phyloP scores from a whole-genome alignment of 2,888 invertebrate species.

The Watsonalla cultraria region DNA sequence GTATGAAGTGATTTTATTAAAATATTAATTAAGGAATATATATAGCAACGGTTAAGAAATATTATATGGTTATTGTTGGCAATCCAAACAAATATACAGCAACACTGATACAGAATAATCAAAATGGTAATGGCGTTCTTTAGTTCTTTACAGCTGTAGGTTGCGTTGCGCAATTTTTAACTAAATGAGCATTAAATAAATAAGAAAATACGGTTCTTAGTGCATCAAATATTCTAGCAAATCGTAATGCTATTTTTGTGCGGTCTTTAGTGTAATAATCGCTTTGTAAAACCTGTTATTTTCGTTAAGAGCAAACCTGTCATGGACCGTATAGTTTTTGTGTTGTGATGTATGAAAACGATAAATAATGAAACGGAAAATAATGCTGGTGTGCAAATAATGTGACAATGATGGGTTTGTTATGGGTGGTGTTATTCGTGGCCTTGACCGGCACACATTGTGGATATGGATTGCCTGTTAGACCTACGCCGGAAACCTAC shows the following conservation, averaged over 20 bases:
- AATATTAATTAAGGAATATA: no score
- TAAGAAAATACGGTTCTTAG: slow-evolving; percentile 48
- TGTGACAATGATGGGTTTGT: slow-evolving; percentile 68
- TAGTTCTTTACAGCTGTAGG: slow-evolving; percentile 72
- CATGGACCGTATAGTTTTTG: slow-evolving; percentile 75
- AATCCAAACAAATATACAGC: slow-evolving; percentile 8
- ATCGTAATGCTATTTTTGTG: slow-evolving; percentile 46
- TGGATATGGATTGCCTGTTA: slow-evolving; percentile 65
- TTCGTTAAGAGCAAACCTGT: slow-evolving; percentile 55
- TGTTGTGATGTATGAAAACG: slow-evolving; percentile 70
- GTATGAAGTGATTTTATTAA: no score
- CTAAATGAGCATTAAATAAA: slow-evolving; percentile 69
- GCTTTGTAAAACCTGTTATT: slow-evolving; percentile 41
- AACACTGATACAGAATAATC: slow-evolving; percentile 64
- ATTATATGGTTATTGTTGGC: no score
- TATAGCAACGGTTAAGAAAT: no score
- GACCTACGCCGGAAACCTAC: slow-evolving; percentile 69
- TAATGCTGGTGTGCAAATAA: slow-evolving; percentile 70
- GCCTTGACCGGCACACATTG: slow-evolving; percentile 64
- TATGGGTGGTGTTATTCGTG: slow-evolving; percentile 73
- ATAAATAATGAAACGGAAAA: slow-evolving; percentile 74
- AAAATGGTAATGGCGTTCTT: slow-evolving; percentile 42
- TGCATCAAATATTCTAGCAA: slow-evolving; percentile 42
- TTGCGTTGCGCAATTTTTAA: slow-evolving; percentile 78
- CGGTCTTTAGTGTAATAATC: slow-evolving; percentile 43